Evolutionary conservation across 1,140 invertebrate species (phyloP).

Genomic region (Magallana angulata): DNA sequence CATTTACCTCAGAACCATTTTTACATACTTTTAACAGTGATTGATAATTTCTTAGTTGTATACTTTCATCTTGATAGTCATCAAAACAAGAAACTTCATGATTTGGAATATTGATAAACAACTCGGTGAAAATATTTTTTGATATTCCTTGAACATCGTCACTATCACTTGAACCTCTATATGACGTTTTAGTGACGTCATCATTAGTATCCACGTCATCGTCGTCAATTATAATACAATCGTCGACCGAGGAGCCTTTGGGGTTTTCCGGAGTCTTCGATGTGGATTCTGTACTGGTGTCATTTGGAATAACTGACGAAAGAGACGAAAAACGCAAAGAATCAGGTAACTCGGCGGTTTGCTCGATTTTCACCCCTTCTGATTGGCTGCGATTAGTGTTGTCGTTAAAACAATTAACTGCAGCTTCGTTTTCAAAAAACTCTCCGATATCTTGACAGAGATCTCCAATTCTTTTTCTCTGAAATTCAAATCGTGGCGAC

Average conservation of each 20-base stretch:
- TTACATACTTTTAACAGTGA: background rate
- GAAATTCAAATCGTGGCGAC: slow-evolving; percentile 13
- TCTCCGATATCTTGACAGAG: background rate
- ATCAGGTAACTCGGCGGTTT: background rate
- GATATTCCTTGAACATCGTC: background rate
- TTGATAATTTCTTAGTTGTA: background rate
- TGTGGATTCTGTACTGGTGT: background rate
- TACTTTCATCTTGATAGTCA: background rate
- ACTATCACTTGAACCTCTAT: background rate
- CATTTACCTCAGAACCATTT: no score
- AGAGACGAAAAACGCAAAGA: background rate
- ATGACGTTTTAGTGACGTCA: background rate
- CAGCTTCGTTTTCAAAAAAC: background rate
- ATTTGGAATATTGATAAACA: background rate
- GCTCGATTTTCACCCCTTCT: background rate
- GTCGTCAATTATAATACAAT: background rate
- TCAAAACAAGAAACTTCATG: background rate
- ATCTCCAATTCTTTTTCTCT: background rate
- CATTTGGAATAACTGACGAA: background rate
- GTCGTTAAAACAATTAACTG: background rate
- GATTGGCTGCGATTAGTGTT: background rate
- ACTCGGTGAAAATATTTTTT: background rate
- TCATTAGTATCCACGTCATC: background rate
- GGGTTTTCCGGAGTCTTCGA: background rate
- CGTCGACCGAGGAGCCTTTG: background rate